Evolutionary conservation across 2,797 vertebrate genomes (phyloP).

Genomic region (Epinephelus awoara): DNA sequence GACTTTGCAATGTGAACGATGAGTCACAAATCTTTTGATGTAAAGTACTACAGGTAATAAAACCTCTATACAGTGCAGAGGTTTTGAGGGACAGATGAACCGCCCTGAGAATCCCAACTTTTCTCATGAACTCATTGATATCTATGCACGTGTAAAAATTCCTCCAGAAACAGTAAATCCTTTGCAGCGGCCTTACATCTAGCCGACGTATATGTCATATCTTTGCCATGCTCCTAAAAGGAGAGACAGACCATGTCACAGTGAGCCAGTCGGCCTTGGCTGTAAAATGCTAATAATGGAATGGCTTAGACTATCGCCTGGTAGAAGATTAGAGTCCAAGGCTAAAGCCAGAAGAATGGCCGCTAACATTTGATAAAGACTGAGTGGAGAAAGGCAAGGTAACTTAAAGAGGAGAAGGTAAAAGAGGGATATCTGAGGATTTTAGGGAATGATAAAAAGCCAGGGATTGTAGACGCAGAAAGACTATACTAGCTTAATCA

Average conservation of each 20-base stretch:
- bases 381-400: constrained; percentile 62
- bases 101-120: constrained; percentile 10
- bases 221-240: constrained; percentile 49
- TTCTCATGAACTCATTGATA: constrained; percentile 21
- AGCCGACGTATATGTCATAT: constrained; percentile 52
- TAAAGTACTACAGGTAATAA: constrained; percentile 2
- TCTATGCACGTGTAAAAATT: constrained; percentile 21
- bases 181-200: constrained; percentile 42
- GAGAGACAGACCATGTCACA: constrained; percentile 45
- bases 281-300: constrained; percentile 86
- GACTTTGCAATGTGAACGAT: neutral
- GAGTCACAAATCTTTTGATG: neutral
- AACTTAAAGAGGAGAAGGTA: constrained; percentile 67
- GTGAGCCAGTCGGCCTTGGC: constrained; percentile 71
- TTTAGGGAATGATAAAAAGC: constrained; percentile 74
- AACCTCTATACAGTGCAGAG: neutral
- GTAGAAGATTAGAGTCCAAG: constrained; percentile 85
- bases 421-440: constrained; percentile 78
- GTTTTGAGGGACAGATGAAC: neutral
- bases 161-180: constrained; percentile 28
- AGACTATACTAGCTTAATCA: constrained; percentile 76
- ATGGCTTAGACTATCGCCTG: constrained; percentile 82
- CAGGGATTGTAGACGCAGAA: constrained; percentile 71
- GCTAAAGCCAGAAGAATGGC: constrained; percentile 78
- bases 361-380: constrained; percentile 76